A percentile compares a stretch with the other conserved stretches of the same genome.
phyloP scores from a whole-genome alignment of 2,797 vertebrate genomes.

The Hemitrygon akajei region DNA sequence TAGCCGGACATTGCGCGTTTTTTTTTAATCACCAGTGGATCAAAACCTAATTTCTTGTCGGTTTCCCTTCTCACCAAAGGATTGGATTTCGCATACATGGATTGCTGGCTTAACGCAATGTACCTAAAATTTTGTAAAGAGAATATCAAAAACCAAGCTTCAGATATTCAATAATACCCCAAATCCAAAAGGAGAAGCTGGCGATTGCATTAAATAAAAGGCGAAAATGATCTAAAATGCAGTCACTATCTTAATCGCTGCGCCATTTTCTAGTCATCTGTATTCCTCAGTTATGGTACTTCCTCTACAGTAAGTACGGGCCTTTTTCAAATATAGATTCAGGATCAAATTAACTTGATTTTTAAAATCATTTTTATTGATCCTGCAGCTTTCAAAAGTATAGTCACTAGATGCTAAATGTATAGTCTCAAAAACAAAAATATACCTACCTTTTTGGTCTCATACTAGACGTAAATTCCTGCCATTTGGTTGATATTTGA shows the following conservation, averaged over 20 bases:
- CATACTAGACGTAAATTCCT: not conserved
- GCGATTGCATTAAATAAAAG: slow-evolving; percentile 13
- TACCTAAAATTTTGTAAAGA: not conserved
- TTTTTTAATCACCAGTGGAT: not conserved
- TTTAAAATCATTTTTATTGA: not conserved
- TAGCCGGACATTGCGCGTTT: not conserved
- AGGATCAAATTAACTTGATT: not conserved
- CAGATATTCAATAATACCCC: not conserved
- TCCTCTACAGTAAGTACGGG: not conserved
- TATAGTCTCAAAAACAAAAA: not conserved
- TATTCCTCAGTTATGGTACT: slow-evolving; percentile 8
- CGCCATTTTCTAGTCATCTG: slow-evolving; percentile 29
- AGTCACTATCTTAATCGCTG: not conserved
- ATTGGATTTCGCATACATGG: not conserved
- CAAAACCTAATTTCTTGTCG: not conserved
- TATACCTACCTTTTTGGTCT: not conserved
- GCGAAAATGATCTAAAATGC: not conserved
- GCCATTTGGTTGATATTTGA: not conserved
- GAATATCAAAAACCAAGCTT: too few relatives aligned
- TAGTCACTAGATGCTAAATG: not conserved
- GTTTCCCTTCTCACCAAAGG: not conserved
- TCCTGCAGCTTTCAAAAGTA: not conserved
- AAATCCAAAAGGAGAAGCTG: slow-evolving; percentile 21
- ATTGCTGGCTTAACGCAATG: not conserved
- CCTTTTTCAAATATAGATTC: not conserved